Evolutionary conservation across 2,797 vertebrate genomes (phyloP).

Genomic region (Sebastes iracundus): DNA sequence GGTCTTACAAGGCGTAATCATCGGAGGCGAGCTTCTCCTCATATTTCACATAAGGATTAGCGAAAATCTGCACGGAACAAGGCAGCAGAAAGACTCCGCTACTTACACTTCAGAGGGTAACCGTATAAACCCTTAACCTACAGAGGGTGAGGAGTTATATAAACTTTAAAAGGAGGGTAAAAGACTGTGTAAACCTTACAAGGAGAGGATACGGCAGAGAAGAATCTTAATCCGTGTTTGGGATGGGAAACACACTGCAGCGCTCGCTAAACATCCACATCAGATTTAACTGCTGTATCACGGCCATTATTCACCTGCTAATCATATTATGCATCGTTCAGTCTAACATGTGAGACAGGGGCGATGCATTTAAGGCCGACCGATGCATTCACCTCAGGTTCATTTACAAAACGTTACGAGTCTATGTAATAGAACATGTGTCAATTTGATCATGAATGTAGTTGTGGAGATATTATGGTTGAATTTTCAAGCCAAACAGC

Average conservation of each 20-base stretch:
- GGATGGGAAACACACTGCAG: constrained; percentile 8
- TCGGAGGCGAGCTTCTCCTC: constrained; percentile 55
- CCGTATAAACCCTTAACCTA: constrained; percentile 42
- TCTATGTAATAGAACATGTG: too few relatives aligned
- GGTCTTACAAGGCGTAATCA: constrained; percentile 68
- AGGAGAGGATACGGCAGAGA: constrained; percentile 1
- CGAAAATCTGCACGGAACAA: constrained; percentile 59
- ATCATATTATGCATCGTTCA: neutral
- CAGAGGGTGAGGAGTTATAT: constrained; percentile 30
- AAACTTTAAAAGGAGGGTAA: constrained; percentile 37
- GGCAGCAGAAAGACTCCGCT: constrained; percentile 13
- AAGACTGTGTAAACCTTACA: neutral
- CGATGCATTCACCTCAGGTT: neutral
- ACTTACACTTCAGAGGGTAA: constrained; percentile 37
- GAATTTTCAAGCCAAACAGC: too few relatives aligned
- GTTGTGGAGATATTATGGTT: too few relatives aligned
- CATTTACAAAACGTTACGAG: neutral
- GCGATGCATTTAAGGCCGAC: neutral
- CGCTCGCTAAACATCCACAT: neutral
- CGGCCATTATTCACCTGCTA: neutral
- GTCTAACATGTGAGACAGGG: neutral
- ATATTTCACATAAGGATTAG: constrained; percentile 74
- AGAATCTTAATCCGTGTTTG: constrained; percentile 23
- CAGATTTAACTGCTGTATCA: neutral
- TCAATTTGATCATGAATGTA: too few relatives aligned